Conservation (phyloP, 2,888 invertebrate species). For the Byasa hedistus region DNA sequence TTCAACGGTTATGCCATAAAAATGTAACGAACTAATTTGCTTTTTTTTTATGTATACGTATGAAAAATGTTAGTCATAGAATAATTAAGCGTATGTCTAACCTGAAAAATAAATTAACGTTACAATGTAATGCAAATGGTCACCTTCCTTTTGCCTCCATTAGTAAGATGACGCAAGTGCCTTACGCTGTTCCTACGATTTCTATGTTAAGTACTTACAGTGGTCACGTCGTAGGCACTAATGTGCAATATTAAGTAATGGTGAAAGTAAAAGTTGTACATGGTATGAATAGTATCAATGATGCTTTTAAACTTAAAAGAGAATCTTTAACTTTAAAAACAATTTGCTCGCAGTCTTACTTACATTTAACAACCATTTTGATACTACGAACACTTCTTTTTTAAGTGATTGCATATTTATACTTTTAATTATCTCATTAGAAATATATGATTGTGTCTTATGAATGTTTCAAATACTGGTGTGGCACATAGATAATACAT, state of each 20-base stretch:
- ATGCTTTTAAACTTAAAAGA: neutral
- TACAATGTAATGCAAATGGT: conserved; percentile 19
- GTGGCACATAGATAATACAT: too few relatives aligned
- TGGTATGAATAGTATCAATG: conserved; percentile 6
- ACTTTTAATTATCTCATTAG: too few relatives aligned
- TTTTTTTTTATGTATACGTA: too few relatives aligned
- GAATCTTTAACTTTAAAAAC: too few relatives aligned
- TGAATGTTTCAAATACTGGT: too few relatives aligned
- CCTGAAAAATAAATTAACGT: conserved; percentile 10
- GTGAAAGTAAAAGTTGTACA: conserved; percentile 25
- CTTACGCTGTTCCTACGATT: conserved; percentile 22
- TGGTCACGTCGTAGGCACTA: conserved; percentile 19
- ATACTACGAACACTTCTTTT: too few relatives aligned
- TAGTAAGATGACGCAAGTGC: conserved; percentile 26
- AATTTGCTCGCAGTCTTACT: too few relatives aligned
- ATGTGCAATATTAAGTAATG: conserved; percentile 26
- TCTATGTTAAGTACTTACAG: conserved; percentile 26
- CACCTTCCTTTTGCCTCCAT: conserved; percentile 16
- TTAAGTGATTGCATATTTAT: too few relatives aligned
- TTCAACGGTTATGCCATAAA: too few relatives aligned
- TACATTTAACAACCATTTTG: too few relatives aligned
- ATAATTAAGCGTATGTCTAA: neutral
- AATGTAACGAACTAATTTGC: too few relatives aligned
- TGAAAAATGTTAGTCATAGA: neutral
- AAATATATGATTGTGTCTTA: too few relatives aligned